These are phyloP conservation scores for Apamea monoglypha DNA, from an alignment of 2,888 invertebrate genomes.

Conservation along the genomic window DNA sequence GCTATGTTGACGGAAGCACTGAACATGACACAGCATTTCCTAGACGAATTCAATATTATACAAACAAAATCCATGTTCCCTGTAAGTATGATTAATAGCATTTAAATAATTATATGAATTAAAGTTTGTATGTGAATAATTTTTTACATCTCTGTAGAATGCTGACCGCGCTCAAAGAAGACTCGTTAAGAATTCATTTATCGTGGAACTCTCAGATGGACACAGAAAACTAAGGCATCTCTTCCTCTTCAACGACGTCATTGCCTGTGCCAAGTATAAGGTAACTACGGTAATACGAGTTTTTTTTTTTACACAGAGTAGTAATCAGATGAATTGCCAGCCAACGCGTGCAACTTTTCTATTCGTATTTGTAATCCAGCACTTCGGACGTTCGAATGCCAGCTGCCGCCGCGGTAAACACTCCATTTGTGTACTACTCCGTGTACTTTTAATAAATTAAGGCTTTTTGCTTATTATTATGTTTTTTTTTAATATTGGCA, in stretches of 20 bases:
- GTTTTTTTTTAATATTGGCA: background rate
- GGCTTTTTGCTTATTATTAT: background rate
- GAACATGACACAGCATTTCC: conserved; percentile 96
- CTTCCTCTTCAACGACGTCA: conserved; percentile 98
- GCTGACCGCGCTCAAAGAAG: conserved; percentile 95
- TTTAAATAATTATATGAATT: background rate
- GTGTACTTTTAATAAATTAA: conserved; percentile 9
- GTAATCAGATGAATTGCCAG: conserved; percentile 13
- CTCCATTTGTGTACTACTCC: conserved; percentile 35
- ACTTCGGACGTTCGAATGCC: background rate
- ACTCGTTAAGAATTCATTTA: conserved; percentile 98
- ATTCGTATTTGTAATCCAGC: background rate
- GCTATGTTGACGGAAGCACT: conserved; percentile 94
- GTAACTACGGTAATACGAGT: conserved; percentile 76
- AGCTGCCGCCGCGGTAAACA: background rate
- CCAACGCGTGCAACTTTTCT: background rate
- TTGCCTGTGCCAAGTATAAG: conserved; percentile 98
- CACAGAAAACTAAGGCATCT: conserved; percentile 97
- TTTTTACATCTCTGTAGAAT: conserved; percentile 87
- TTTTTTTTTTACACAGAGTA: conserved; percentile 27
- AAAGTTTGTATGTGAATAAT: background rate
- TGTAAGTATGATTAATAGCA: conserved; percentile 83
- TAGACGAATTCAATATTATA: conserved; percentile 97
- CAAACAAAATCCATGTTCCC: conserved; percentile 95
- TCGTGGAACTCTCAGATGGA: conserved; percentile 97